Evolutionary conservation across 2,888 invertebrate species (phyloP).

Genomic region (Gastrophysa polygoni): DNA sequence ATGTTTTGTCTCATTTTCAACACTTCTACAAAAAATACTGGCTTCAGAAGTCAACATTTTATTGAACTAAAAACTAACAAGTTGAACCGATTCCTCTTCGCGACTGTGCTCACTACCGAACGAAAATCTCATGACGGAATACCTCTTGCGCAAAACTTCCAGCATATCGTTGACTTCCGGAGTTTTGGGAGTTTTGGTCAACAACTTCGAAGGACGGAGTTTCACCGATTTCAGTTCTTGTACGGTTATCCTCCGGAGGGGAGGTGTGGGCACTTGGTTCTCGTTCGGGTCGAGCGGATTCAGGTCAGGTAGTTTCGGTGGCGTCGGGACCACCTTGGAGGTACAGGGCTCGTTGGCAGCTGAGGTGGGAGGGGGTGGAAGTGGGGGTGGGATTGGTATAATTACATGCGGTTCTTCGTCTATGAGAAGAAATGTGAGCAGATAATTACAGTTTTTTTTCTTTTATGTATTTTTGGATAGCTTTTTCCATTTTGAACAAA

Average conservation of each 20-base stretch:
- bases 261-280: conserved; percentile 16
- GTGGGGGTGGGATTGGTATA: background rate
- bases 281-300: background rate
- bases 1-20: no score
- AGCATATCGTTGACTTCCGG: conserved; percentile 44
- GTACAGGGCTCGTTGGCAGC: no score
- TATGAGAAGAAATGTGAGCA: no score
- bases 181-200: conserved; percentile 29
- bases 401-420: background rate
- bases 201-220: conserved; percentile 30
- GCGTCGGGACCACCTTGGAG: conserved; percentile 5
- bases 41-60: no score
- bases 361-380: background rate
- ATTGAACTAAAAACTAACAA: background rate
- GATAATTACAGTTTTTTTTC: no score
- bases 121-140: conserved; percentile 47
- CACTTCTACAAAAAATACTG: no score
- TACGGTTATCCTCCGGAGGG: conserved; percentile 26
- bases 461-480: no score
- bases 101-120: background rate
- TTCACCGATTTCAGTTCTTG: conserved; percentile 28
- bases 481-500: no score
- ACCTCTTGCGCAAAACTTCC: conserved; percentile 43
- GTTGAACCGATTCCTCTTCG: background rate
- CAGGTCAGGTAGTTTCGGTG: background rate